phyloP scores from a whole-genome alignment of 2,888 invertebrate species.

The Pollenia labialis region DNA sequence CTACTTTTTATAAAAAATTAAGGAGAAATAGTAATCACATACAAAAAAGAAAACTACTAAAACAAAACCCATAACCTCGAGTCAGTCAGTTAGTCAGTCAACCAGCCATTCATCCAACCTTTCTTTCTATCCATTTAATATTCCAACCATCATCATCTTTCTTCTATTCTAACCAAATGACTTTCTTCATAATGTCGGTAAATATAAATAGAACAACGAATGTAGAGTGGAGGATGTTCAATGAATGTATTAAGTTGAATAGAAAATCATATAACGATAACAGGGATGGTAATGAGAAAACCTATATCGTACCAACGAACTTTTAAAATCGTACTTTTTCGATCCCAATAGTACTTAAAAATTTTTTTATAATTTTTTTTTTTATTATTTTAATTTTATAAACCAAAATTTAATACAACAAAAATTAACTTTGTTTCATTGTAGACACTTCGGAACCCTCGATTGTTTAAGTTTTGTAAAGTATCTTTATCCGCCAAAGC shows the following conservation, averaged over 20 bases:
- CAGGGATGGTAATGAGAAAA: too few relatives aligned
- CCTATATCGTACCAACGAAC: too few relatives aligned
- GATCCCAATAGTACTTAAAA: too few relatives aligned
- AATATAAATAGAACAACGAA: conserved; percentile 44
- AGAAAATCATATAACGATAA: conserved; percentile 6
- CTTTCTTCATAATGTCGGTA: conserved; percentile 18
- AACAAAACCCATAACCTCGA: conserved; percentile 2
- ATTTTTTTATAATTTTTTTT: too few relatives aligned
- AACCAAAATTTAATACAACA: too few relatives aligned
- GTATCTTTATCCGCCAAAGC: too few relatives aligned
- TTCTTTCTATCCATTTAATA: background rate
- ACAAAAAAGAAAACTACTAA: background rate
- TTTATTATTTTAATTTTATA: too few relatives aligned
- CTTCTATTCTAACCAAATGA: conserved; percentile 28
- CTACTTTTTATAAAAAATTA: too few relatives aligned
- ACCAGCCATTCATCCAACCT: conserved; percentile 7
- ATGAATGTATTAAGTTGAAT: background rate
- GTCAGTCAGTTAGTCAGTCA: background rate
- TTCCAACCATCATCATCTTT: conserved; percentile 22
- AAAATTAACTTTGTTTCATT: too few relatives aligned
- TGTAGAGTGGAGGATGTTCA: conserved; percentile 17
- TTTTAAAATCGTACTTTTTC: too few relatives aligned
- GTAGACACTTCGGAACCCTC: too few relatives aligned
- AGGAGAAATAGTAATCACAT: background rate
- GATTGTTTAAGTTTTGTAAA: too few relatives aligned